Percentiles rank a stretch among this genome's conserved stretches.
Conservation (phyloP, 2,797 vertebrate genomes). For the Pipistrellus pipistrellus region DNA sequence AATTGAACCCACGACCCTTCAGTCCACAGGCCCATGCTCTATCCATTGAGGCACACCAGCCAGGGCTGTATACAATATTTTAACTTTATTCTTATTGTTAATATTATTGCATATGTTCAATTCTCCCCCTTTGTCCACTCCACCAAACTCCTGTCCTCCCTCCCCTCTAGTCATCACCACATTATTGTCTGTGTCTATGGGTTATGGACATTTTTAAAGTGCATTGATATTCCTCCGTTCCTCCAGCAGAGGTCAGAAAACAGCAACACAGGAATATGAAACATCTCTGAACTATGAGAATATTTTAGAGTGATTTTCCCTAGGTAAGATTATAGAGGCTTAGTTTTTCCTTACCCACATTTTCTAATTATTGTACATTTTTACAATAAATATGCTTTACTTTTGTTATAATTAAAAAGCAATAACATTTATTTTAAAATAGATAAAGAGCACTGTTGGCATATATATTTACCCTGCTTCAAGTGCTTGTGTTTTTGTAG, state of each 20-base stretch:
- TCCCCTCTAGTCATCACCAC: not conserved
- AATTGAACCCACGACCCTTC: too few relatives aligned
- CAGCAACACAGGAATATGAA: slow-evolving; percentile 61
- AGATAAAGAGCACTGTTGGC: not conserved
- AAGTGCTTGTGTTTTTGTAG: slow-evolving; percentile 25
- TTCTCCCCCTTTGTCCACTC: not conserved
- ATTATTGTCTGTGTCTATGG: not conserved
- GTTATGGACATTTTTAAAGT: not conserved
- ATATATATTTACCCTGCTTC: not conserved
- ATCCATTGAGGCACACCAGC: too few relatives aligned
- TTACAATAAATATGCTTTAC: slow-evolving; percentile 28
- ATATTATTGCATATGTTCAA: not conserved
- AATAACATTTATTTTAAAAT: slow-evolving; percentile 37
- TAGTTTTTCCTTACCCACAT: not conserved
- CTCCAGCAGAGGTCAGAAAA: slow-evolving; percentile 80
- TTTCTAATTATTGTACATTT: slow-evolving; percentile 48
- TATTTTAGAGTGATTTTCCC: slow-evolving; percentile 60
- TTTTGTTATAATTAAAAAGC: slow-evolving; percentile 64
- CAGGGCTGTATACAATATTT: not conserved
- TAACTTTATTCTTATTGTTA: not conserved
- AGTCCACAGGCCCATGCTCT: too few relatives aligned
- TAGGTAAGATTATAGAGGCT: not conserved
- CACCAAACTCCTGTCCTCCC: not conserved
- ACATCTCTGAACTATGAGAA: slow-evolving; percentile 20
- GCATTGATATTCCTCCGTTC: slow-evolving; percentile 57